Base-by-base conservation (phyloP, 2,797 vertebrate genomes). In the Protosalanx chinensis region DNA sequence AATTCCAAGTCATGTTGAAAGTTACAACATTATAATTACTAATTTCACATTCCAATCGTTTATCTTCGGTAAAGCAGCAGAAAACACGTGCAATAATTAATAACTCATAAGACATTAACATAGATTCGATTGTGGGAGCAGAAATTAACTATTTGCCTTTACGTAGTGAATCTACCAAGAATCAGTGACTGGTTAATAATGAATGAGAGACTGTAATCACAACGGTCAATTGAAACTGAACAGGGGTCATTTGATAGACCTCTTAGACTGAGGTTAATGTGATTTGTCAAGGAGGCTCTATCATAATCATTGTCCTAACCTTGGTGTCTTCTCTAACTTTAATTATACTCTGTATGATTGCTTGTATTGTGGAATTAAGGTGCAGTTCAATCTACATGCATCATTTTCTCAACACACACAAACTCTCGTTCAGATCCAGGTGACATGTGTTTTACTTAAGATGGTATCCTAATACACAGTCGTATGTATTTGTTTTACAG, bases 341-440 rank as follows among this genome's bases (percentile, higher is more conserved):
- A 88, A 90, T 91, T 89, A 91, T 82, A 83, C 68, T 85, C 77
- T 77, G 81, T 82, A 73, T 87, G 87, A 89, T 88, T 86, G 84
- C 83, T 76, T 74, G 75, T 76, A 83, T 86, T 85, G 77, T 87
- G 76, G 20, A 58, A 57, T 77, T 82, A 77, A 64, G 18, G 41
- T 60, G 51, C 37, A 64, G 63, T 49, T 72, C 68, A 32, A 29
- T 63, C 37, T 67, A 67, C 20, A 70, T 51, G 56, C 3, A n/a
- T 10, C 2, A 7, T 20, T 59, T 59, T 27, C 20, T 59, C 27
- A 10, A 10, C 57, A 3, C n/a, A 20, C 27, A 7, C 23, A 57
- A 5, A 2, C 16, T 13, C 53, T 57, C 1, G 4, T 35, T 6
- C 6, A 6, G 33, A 20, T 57, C 53, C 53, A 5, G 15, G 1